phyloP scores from a whole-genome alignment of 2,888 invertebrate species.

The Drosophila flavopinicola region DNA sequence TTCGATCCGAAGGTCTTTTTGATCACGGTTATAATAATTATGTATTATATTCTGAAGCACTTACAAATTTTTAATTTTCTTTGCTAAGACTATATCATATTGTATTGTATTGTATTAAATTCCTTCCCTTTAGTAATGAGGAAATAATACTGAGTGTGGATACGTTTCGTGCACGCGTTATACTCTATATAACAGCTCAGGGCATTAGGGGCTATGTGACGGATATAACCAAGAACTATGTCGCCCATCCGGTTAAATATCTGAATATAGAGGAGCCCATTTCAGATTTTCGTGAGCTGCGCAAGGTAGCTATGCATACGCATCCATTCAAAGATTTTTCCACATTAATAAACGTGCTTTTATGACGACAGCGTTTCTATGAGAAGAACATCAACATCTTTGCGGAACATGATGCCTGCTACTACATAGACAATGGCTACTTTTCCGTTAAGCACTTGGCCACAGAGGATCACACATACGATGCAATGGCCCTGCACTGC shows the following conservation, averaged over 20 bases:
- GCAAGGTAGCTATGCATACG: conserved; percentile 52
- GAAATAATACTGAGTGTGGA: conserved; percentile 74
- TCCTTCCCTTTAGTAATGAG: conserved; percentile 54
- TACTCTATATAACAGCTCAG: conserved; percentile 64
- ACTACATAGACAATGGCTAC: conserved; percentile 79
- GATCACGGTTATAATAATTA: no score
- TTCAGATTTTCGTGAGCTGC: conserved; percentile 67
- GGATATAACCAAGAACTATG: conserved; percentile 61
- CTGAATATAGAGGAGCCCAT: conserved; percentile 71
- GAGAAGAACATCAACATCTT: conserved; percentile 80
- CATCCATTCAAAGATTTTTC: no score
- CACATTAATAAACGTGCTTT: background rate
- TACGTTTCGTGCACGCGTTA: conserved; percentile 69
- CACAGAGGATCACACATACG: conserved; percentile 77
- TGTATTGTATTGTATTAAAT: no score
- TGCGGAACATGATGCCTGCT: conserved; percentile 77
- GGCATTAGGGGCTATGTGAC: conserved; percentile 75
- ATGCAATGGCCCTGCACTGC: conserved; percentile 75
- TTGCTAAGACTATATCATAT: no score
- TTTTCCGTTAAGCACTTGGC: conserved; percentile 80
- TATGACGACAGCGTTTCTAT: conserved; percentile 57
- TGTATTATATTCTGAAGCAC: no score
- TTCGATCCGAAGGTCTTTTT: no score
- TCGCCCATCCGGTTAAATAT: conserved; percentile 68
- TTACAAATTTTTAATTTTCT: no score